Base-by-base conservation (phyloP, 2,888 invertebrate species). In the Acronicta psi region DNA sequence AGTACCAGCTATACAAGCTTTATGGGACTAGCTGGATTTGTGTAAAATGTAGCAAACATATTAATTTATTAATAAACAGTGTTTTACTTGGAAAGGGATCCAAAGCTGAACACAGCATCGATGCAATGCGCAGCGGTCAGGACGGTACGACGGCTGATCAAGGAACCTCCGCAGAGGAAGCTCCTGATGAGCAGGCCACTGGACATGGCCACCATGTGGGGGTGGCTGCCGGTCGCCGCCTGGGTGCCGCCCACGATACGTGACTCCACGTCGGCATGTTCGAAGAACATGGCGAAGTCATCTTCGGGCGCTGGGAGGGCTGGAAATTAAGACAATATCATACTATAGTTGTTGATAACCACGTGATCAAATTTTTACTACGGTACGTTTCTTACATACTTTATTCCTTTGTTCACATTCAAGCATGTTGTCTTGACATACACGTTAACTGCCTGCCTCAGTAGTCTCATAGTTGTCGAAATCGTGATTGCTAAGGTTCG, bases 101-200 rank as follows among this genome's bases (percentile, higher is more conserved):
- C 64, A n/a, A 45, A 55, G 11, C 66, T 73, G 44, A 43, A 62
- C 1, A 60, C 69, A 20, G 65, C 63, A 7, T 40, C 82, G 47
- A 91, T 84, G 59, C 92, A 92, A 50, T 92, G 91, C 0, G 92
- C 91, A 2, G 92, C 92, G 0, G 90, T 91, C 13, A 91, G 76
- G 1, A 91, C 78, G 16, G 78, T 79, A 0, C 85, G 66, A 0
- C 17, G 52, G 1, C 71, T 44, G 40, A 92, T 58, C 6, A 91
- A 43, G 14, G 91, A 90, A 0, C 82, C 90, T 0, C 91, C 91
- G 57, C 91, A 92, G 3, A 86, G 5, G 56, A 85, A 83, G 37
- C 73, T 83, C 6, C 84, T 73, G 58, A 88, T 10, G 0, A 82
- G 0, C 0, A 65, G 2, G 0, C 89, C 89, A 13, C n/a, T 78